A percentile compares a stretch with the other conserved stretches of the same genome.
These are phyloP conservation scores for Vesta saturnalis DNA, from an alignment of 2,888 invertebrate genomes.

Conservation along the genomic window DNA sequence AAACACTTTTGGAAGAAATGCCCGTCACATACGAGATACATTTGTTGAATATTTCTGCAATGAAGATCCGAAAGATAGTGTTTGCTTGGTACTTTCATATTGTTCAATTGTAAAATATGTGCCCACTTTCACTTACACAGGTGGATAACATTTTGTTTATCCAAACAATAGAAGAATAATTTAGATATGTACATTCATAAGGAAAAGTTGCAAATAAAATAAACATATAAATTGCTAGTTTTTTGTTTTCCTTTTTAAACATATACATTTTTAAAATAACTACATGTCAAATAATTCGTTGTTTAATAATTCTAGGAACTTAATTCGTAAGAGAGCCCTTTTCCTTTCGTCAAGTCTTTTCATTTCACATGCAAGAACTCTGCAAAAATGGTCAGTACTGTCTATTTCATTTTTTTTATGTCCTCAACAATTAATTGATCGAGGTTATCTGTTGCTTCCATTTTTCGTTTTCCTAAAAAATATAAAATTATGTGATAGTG, in stretches of 20 bases:
- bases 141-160: background rate
- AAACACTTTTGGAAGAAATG: conserved; percentile 12
- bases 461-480: background rate
- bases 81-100: too few relatives aligned
- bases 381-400: background rate
- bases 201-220: background rate
- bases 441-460: background rate
- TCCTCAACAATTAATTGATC: background rate
- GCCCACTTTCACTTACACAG: too few relatives aligned
- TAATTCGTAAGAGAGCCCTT: background rate
- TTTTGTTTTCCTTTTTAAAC: background rate
- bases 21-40: background rate
- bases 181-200: background rate
- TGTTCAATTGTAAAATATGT: too few relatives aligned
- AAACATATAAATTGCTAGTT: background rate
- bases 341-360: background rate
- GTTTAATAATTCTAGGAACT: background rate
- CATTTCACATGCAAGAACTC: background rate
- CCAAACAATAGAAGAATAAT: background rate
- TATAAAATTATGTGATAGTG: too few relatives aligned
- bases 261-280: background rate
- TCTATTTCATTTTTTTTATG: background rate
- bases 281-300: background rate
- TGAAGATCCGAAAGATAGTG: too few relatives aligned
- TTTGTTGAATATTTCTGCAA: conserved; percentile 4